Conservation (phyloP, 2,888 invertebrate species). For the Hetaerina titia region DNA sequence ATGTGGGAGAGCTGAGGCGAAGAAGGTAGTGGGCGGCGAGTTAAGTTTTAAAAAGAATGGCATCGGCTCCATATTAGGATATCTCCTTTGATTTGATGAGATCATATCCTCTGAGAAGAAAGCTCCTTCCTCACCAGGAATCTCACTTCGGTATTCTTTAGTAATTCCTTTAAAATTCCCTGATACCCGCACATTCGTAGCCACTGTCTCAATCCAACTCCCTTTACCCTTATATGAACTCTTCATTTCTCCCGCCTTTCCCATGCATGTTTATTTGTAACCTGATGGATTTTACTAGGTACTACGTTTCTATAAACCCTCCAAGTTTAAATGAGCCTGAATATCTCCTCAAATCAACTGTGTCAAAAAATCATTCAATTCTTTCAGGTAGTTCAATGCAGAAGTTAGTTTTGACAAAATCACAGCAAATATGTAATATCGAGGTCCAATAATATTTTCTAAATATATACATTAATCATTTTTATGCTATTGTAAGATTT, state of each 20-base stretch:
- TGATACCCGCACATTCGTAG: neutral
- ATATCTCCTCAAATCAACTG: too few species aligned
- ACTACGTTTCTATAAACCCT: too few species aligned
- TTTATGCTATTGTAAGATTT: too few species aligned
- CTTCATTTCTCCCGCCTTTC: neutral
- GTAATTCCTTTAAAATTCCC: neutral
- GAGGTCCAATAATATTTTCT: too few species aligned
- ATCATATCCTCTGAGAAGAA: constrained; percentile 49
- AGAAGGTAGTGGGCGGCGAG: neutral
- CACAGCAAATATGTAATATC: too few species aligned
- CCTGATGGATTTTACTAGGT: too few species aligned
- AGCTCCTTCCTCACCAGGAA: neutral
- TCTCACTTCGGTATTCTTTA: neutral
- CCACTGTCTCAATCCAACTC: neutral
- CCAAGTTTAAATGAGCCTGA: too few species aligned
- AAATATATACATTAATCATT: too few species aligned
- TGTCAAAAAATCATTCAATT: too few species aligned
- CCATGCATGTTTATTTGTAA: neutral
- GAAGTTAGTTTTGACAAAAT: too few species aligned
- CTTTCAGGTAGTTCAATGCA: too few species aligned
- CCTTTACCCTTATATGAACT: neutral
- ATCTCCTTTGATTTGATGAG: constrained; percentile 66
- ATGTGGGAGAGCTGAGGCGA: neutral
- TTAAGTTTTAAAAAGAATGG: constrained; percentile 60
- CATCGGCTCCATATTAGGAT: constrained; percentile 68